Percentiles rank a stretch among this genome's conserved stretches.
Evolutionary conservation across 2,888 invertebrate genomes (phyloP).

Genomic region (Megaustenia siamemsis): DNA sequence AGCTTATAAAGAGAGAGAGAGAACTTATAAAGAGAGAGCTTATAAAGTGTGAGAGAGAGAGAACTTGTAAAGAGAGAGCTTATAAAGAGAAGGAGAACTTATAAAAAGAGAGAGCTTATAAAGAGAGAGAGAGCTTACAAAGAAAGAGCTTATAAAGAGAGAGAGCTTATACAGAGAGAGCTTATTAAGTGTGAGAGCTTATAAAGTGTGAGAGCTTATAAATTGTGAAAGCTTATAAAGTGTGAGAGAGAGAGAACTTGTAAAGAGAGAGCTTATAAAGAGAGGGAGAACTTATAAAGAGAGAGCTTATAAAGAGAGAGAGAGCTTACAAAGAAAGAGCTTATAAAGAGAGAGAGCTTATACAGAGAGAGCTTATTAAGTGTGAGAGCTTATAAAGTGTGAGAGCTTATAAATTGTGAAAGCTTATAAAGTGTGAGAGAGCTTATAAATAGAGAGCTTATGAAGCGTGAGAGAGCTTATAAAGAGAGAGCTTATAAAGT

Average conservation of each 20-base stretch:
- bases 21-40: background rate
- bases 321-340: background rate
- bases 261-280: too few species aligned
- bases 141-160: background rate
- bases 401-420: too few species aligned
- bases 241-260: background rate
- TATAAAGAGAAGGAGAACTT: background rate
- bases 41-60: background rate
- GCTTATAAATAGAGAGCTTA: too few species aligned
- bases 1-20: background rate
- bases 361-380: background rate
- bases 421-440: background rate
- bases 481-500: too few species aligned
- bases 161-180: too few species aligned
- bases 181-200: background rate
- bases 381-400: background rate
- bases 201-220: background rate
- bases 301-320: too few species aligned
- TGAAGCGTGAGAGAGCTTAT: too few species aligned
- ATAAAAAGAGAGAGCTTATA: background rate
- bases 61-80: background rate
- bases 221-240: background rate
- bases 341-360: background rate
- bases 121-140: background rate
- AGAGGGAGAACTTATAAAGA: too few species aligned